Base-by-base conservation (phyloP, 2,888 invertebrate genomes). In the Pyrgus malvae region DNA sequence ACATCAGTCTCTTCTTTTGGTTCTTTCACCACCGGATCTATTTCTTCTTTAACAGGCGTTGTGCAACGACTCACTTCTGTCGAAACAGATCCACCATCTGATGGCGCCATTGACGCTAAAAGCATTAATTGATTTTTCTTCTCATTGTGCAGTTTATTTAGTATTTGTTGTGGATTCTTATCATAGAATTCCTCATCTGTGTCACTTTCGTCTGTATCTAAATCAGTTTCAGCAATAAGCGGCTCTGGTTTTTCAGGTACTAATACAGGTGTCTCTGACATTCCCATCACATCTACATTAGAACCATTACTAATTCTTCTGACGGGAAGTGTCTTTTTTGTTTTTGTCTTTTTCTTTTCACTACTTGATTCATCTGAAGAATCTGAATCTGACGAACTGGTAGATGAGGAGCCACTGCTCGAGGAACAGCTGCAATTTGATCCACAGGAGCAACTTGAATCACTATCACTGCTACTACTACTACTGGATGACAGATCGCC, bases 131-230 rank as follows among this genome's bases (percentile, higher is more conserved):
- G 93, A 64, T 93, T 94, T 2, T 95, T 92, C 75, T 96, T 96
- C 69, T 96, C 95, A 8, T 93, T 93, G 42, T 95, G 77, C 49
- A 95, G 66, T 73, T 95, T 95, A 62, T 92, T 94, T 1, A 95
- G 95, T 57, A 94, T 78, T 68, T 91, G 91, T 67, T 96, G 95
- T 0, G 96, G 96, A 78, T 96, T 93, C 67, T 95, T 93, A 73
- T 97, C 96, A 74, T 96, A 97, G 78, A 96, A 96, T 65, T 96
- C 96, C 83, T 96, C 96, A 76, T 96, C 96, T 0, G 96, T 96
- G 61, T 95, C 95, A 44, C 95, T 94, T 78, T 96, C 95, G 11
- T 95, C 94, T 0, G 97, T 97, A 65, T 96, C 96, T 46, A 97
- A 90, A 80, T 97, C 97, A 0, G 96, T 95, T 82, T 97, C 97